Percentiles rank a stretch among this genome's conserved stretches.
phyloP scores from a whole-genome alignment of 2,888 invertebrate species.

The Chalcis sispes region DNA sequence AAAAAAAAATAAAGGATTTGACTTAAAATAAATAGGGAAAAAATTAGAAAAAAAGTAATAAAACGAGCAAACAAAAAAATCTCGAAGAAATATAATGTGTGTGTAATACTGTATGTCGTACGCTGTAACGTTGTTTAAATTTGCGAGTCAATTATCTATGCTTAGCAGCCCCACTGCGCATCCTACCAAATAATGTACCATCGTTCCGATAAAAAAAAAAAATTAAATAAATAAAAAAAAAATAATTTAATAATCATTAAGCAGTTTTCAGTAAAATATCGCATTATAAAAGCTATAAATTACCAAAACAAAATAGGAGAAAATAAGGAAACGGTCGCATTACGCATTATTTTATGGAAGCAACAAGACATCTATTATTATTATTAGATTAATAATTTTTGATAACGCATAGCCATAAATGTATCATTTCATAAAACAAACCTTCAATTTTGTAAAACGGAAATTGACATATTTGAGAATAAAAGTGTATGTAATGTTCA shows the following conservation, averaged over 20 bases:
- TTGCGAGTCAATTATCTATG: constrained; percentile 82
- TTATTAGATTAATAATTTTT: no score
- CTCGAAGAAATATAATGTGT: constrained; percentile 68
- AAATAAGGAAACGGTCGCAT: constrained; percentile 60
- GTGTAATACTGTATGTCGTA: constrained; percentile 76
- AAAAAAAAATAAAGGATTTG: constrained; percentile 41
- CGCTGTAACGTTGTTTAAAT: constrained; percentile 77
- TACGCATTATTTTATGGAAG: constrained; percentile 16
- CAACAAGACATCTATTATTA: not conserved
- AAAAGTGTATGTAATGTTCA: no score
- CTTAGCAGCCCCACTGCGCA: constrained; percentile 78
- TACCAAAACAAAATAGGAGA: constrained; percentile 59
- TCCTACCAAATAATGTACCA: constrained; percentile 75
- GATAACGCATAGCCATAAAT: no score
- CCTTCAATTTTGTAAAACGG: no score
- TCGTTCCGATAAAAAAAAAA: constrained; percentile 71
- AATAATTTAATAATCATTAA: constrained; percentile 50
- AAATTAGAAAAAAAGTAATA: constrained; percentile 47
- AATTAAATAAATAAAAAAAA: no score
- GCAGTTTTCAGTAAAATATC: constrained; percentile 63
- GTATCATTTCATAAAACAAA: no score
- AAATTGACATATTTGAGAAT: no score
- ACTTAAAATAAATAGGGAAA: not conserved
- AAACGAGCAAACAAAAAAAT: constrained; percentile 55
- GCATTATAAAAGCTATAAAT: constrained; percentile 61